Base-by-base conservation (phyloP, 2,888 invertebrate species). In the Phlogophora meticulosa region DNA sequence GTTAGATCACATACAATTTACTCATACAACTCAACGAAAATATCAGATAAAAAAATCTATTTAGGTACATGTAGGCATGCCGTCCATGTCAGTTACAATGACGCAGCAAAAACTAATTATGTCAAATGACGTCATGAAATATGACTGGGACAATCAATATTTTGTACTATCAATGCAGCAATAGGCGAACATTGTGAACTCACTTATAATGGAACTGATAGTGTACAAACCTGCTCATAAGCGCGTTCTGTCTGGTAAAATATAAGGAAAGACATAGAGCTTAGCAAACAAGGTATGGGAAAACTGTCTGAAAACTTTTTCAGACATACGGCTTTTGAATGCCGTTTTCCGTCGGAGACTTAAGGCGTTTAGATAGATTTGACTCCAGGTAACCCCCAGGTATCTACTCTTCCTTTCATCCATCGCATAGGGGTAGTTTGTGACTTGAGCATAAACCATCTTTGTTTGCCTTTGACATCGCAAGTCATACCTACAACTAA, bases 101-200 rank as follows among this genome's bases (percentile, higher is more conserved):
- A 82, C 56, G 28, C 48, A 61, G 69, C 77, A 61, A 55, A 57
- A 75, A 42, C 42, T 24, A 46, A 22, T 9, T 24, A 48, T 78
- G 48, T 53, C 51, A 32, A 13, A 22, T 73, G 74, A 43, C 57
- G 53, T 70, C 53, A 62, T 67, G 28, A 52, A 45, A 63, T 43
- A 53, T 53, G 65, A 65, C 56, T 49, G 46, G 63, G 56, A 62
- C 64, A 69, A 70, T 67, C 69, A 65, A 76, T 72, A 75, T 67
- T 72, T 60, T 40, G 7, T 60, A 48, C 40, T 40, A 32, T 20
- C 52, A 36, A 64, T 36, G n/a, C 22, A 63, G 72, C 20, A 40
- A 20, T 32, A 36, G 13, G 20, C 56, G 45, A 38, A 45, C 10
- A 36, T 13, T 42, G 5, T 63, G 13, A 45, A 49, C 36, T 20